Base-by-base conservation (phyloP, 2,888 invertebrate genomes). In the Dryocosmus kuriphilus region DNA sequence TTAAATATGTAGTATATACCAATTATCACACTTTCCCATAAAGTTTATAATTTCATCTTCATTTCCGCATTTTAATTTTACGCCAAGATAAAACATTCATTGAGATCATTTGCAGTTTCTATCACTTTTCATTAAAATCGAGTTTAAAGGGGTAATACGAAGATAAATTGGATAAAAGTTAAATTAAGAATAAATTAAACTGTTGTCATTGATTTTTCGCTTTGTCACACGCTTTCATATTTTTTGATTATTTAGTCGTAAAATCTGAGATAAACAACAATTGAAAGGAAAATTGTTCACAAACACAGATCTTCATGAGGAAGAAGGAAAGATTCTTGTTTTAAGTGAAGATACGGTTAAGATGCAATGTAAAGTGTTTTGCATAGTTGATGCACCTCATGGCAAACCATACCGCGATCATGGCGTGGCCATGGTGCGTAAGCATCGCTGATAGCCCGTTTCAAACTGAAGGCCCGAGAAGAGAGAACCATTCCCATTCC, bases 401-500 rank as follows among this genome's bases (percentile, higher is more conserved):
- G 83, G 80, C 83, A 78, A 77, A 74, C 81, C 75, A 71, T 83
- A 78, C 80, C 83, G 83, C 85, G 84, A 81, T 85, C 87, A 87
- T 87, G 86, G 85, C 85, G 83, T 86, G 84, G 82, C 88, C 89
- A 90, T 89, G 90, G 85, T 87, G 89, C 88, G 87, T 87, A 89
- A 89, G 88, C 89, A 89, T 88, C 90, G 89, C 81, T 87, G 89
- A 90, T 90, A 89, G 90, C 89, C 89, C 89, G 90, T 87, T 89
- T 88, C 85, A 87, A 89, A 90, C 90, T 90, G 90, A 90, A 86
- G 82, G 86, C 83, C 79, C 75, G 79, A 74, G 85, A 83, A 82
- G 83, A 84, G 85, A 85, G 84, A 85, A 79, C 78, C 75, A 88
- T 88, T 90, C 88, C 88, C 88, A 86, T 88, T 89, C 87, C 86